phyloP scores from a whole-genome alignment of 2,797 vertebrate species.

The Pseudochromis fuscus region DNA sequence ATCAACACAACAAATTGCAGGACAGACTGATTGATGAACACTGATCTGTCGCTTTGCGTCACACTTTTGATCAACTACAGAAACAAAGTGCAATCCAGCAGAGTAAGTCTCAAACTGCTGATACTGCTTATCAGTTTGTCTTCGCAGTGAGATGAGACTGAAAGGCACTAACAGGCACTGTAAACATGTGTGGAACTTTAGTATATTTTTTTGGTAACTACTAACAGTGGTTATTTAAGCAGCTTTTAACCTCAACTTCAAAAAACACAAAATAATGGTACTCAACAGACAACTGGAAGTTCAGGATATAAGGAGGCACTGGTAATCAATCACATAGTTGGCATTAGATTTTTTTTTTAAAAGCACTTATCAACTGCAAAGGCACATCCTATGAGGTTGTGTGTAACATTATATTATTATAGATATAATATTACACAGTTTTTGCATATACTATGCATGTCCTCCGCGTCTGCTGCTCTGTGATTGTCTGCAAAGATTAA shows the following conservation, averaged over 20 bases:
- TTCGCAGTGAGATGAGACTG: constrained; percentile 27
- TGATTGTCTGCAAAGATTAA: constrained; percentile 26
- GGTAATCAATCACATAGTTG: constrained; percentile 6
- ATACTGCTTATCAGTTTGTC: constrained; percentile 16
- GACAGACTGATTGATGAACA: constrained; percentile 32
- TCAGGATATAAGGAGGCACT: constrained; percentile 10
- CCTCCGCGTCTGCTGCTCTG: background rate
- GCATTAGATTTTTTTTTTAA: background rate
- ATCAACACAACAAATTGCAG: constrained; percentile 44
- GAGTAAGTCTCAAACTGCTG: constrained; percentile 40
- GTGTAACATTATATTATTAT: background rate
- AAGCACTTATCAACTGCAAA: constrained; percentile 5
- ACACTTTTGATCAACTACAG: constrained; percentile 57
- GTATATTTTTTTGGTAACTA: constrained; percentile 18
- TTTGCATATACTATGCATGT: background rate
- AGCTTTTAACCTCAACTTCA: constrained; percentile 44
- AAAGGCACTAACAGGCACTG: constrained; percentile 52
- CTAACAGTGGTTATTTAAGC: constrained; percentile 47
- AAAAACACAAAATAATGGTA: background rate
- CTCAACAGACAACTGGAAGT: background rate
- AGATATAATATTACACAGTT: constrained; percentile 7
- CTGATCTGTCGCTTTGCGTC: constrained; percentile 43
- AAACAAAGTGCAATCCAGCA: constrained; percentile 74
- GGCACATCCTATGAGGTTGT: constrained; percentile 1
- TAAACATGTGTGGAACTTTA: constrained; percentile 42